phyloP scores from a whole-genome alignment of 2,797 vertebrate species.

The Paguma larvata region DNA sequence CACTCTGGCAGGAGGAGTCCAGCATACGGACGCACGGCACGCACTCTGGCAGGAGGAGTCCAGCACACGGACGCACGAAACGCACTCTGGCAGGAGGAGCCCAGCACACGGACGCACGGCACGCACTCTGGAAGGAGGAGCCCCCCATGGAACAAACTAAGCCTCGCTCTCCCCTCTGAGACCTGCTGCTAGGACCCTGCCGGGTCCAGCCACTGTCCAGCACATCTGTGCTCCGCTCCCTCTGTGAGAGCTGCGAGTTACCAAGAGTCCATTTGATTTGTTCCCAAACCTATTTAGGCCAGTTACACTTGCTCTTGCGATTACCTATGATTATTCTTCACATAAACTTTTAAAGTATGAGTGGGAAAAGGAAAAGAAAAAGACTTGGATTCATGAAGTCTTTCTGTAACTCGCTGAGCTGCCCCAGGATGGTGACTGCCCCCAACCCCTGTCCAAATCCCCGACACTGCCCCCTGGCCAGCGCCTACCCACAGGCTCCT shows the following conservation, averaged over 20 bases:
- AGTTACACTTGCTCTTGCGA: background rate
- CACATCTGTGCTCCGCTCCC: background rate
- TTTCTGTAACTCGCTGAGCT: background rate
- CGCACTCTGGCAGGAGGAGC: too few species aligned
- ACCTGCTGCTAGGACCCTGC: rapidly evolving
- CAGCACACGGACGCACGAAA: too few species aligned
- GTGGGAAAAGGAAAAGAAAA: background rate
- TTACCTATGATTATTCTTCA: background rate
- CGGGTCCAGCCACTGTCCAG: rapidly evolving
- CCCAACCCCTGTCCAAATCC: too few species aligned
- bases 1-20: background rate
- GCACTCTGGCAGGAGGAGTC: too few species aligned
- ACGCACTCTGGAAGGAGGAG: rapidly evolving
- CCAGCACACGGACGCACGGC: too few species aligned
- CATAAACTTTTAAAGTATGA: background rate
- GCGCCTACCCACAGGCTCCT: rapidly evolving
- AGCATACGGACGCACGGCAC: background rate
- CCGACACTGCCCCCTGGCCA: rapidly evolving
- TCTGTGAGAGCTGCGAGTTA: rapidly evolving
- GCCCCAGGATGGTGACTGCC: too few species aligned
- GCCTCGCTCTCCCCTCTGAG: background rate
- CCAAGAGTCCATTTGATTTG: background rate
- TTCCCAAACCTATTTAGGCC: background rate
- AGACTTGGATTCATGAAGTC: rapidly evolving
- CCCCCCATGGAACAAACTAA: rapidly evolving